Conservation (phyloP, 2,888 invertebrate species). For the Drosophila phalerata region DNA sequence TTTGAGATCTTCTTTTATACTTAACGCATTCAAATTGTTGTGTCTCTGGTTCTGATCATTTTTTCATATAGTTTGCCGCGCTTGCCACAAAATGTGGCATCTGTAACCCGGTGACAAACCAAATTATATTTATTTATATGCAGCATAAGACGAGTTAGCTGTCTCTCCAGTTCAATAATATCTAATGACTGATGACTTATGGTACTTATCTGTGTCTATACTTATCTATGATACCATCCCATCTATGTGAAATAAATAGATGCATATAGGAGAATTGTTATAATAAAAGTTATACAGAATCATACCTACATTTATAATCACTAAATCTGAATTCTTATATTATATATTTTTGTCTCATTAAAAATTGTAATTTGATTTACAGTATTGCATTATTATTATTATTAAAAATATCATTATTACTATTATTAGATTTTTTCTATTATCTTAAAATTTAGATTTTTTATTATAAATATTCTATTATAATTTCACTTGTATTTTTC, state of each 20-base stretch:
- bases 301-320: not conserved
- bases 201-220: slow-evolving; percentile 5
- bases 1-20: slow-evolving; percentile 31
- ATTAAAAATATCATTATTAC: not conserved
- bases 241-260: not conserved
- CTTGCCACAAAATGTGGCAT: slow-evolving; percentile 46
- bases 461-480: not conserved
- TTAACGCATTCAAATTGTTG: slow-evolving; percentile 22
- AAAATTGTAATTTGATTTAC: not conserved
- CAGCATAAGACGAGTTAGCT: slow-evolving; percentile 5
- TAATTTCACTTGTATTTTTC: too few relatives aligned
- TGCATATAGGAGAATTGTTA: not conserved
- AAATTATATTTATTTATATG: slow-evolving; percentile 48
- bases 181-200: slow-evolving; percentile 22
- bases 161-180: slow-evolving; percentile 7
- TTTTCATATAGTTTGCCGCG: slow-evolving; percentile 16
- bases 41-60: slow-evolving; percentile 16
- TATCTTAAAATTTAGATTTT: not conserved
- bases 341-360: not conserved
- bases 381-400: not conserved
- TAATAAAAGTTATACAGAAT: not conserved
- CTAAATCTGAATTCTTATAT: not conserved
- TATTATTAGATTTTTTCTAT: not conserved
- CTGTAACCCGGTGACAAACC: slow-evolving; percentile 47
- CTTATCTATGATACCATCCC: not conserved